These are phyloP conservation scores for Acromyrmex echinatior DNA, from an alignment of 1,140 invertebrate species.

Conservation along the genomic window DNA sequence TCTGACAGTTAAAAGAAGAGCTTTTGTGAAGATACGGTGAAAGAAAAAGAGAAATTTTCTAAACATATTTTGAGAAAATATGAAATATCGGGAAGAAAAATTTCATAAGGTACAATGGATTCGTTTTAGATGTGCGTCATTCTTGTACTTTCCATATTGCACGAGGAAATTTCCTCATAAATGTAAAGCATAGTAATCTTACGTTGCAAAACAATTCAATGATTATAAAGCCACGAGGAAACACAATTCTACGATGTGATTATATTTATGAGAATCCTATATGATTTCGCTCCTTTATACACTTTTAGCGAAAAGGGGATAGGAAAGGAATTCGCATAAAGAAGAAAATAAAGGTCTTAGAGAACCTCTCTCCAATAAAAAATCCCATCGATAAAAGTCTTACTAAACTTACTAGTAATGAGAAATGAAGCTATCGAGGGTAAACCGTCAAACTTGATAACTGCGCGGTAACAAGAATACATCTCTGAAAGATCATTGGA, in stretches of 20 bases:
- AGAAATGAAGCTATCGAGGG: slow-evolving; percentile 29
- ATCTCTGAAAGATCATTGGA: slow-evolving; percentile 20
- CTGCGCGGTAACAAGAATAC: slow-evolving; percentile 14
- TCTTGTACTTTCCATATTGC: neutral
- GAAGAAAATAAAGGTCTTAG: no score
- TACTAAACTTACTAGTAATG: neutral
- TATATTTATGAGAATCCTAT: neutral
- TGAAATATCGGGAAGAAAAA: neutral
- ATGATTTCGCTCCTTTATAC: neutral
- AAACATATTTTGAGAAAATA: neutral
- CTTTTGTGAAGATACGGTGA: neutral
- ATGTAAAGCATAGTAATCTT: neutral
- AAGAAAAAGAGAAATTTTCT: neutral
- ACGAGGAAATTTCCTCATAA: neutral
- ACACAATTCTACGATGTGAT: neutral
- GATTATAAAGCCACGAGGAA: neutral
- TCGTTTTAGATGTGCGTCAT: neutral
- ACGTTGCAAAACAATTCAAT: slow-evolving; percentile 8
- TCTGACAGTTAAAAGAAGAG: neutral
- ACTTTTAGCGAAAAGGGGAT: no score
- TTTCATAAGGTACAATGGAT: neutral
- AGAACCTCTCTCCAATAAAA: neutral
- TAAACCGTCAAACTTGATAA: slow-evolving; percentile 41
- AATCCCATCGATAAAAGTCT: slow-evolving; percentile 21
- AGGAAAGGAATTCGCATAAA: neutral